Conservation (phyloP, 2,888 invertebrate species). For the Aelia acuminata region DNA sequence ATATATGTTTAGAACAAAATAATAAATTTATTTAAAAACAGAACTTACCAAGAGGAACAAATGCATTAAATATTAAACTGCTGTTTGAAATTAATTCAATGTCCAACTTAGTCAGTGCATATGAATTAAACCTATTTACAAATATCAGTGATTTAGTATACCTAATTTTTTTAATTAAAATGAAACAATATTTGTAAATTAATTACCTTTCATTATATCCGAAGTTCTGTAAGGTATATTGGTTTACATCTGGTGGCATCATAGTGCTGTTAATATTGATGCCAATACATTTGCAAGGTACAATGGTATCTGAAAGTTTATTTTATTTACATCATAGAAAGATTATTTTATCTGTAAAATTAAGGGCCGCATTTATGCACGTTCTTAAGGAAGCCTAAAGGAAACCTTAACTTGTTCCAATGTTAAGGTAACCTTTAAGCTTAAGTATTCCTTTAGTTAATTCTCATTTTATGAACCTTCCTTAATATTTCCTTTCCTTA, state of each 20-base stretch:
- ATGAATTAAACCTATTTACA: slow-evolving; percentile 26
- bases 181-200: neutral
- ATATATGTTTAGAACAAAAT: no score
- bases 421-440: no score
- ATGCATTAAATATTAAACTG: slow-evolving; percentile 49
- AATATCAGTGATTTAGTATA: neutral
- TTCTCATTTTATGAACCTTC: no score
- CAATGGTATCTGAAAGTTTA: neutral
- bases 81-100: slow-evolving; percentile 35
- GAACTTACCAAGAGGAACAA: slow-evolving; percentile 45
- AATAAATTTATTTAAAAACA: neutral
- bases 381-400: no score
- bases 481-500: no score
- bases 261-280: slow-evolving; percentile 46
- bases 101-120: slow-evolving; percentile 29
- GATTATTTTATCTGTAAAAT: no score
- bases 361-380: no score
- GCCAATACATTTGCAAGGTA: slow-evolving; percentile 55
- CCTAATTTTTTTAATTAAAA: neutral
- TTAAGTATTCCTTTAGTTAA: no score
- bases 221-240: slow-evolving; percentile 52
- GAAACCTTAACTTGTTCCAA: no score
- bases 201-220: slow-evolving; percentile 47
- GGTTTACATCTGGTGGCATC: neutral
- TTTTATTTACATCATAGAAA: neutral